phyloP scores from a whole-genome alignment of 2,113 vertebrate genomes.

The Daphoenositta chrysoptera region DNA sequence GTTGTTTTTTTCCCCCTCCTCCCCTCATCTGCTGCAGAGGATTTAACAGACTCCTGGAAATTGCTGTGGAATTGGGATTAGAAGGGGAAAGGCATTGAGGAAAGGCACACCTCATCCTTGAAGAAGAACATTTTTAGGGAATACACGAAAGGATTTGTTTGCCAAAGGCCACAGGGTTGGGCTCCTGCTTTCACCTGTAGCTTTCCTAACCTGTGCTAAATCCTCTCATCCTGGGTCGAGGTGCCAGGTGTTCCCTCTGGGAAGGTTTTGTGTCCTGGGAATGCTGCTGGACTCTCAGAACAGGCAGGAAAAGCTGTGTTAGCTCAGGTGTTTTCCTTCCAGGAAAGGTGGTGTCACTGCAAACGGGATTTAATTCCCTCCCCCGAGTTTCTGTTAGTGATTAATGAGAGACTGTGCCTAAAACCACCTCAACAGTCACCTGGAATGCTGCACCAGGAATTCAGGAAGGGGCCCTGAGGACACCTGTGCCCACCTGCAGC shows the following conservation, averaged over 20 bases:
- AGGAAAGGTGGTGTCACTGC: background rate
- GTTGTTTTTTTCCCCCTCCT: background rate
- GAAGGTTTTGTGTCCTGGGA: background rate
- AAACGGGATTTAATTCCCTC: background rate
- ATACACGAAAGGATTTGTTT: background rate
- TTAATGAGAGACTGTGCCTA: background rate
- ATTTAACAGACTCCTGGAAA: slow-evolving; percentile 16
- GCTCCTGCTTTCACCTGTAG: background rate
- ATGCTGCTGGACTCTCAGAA: background rate
- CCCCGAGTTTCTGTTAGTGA: fast-evolving
- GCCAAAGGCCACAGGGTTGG: background rate
- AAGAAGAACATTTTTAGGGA: background rate
- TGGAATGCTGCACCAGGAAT: background rate
- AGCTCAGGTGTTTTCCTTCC: background rate
- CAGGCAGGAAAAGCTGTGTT: background rate
- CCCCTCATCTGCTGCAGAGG: slow-evolving; percentile 41
- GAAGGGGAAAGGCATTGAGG: background rate
- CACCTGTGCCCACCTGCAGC: no score
- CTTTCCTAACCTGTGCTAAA: background rate
- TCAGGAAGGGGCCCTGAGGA: background rate
- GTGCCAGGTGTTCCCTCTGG: background rate
- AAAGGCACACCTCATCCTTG: background rate
- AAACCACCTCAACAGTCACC: fast-evolving
- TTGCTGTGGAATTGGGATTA: background rate
- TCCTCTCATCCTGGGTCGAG: background rate